Percentiles rank a stretch among this genome's conserved stretches.
These are phyloP conservation scores for Teleopsis dalmanni DNA, from an alignment of 1,140 invertebrate species.

Conservation along the genomic window DNA sequence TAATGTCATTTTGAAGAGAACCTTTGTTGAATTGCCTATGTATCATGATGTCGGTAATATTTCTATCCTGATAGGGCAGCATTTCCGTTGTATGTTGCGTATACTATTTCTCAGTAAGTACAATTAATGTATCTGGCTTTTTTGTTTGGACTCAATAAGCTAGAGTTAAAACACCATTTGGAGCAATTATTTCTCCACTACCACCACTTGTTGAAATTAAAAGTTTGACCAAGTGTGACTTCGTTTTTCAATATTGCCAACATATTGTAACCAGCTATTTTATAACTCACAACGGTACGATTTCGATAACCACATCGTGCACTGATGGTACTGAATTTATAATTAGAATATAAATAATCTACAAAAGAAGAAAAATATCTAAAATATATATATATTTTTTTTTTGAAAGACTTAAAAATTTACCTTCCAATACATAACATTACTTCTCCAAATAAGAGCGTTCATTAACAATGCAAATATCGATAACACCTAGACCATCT, in stretches of 20 bases:
- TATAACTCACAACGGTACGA: conserved; percentile 58
- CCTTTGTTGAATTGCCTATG: conserved; percentile 50
- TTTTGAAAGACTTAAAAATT: not conserved
- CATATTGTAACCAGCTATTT: conserved; percentile 63
- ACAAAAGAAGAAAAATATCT: not conserved
- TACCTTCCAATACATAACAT: conserved; percentile 33
- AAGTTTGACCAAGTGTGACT: conserved; percentile 45
- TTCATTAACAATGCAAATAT: conserved; percentile 47
- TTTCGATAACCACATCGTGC: conserved; percentile 64
- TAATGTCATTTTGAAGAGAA: conserved; percentile 57
- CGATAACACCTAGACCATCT: conserved; percentile 67
- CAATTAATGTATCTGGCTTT: conserved; percentile 24
- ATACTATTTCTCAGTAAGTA: conserved; percentile 70
- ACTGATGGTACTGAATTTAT: conserved; percentile 6
- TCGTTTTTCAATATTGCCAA: conserved; percentile 61
- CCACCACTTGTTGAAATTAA: conserved; percentile 50
- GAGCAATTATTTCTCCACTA: conserved; percentile 52
- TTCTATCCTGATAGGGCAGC: conserved; percentile 61
- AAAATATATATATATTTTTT: not conserved
- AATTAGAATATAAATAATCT: conserved; percentile 1
- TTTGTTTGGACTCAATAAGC: conserved; percentile 51
- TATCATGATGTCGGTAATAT: conserved; percentile 48
- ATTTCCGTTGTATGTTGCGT: conserved; percentile 67
- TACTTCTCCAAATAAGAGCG: conserved; percentile 33
- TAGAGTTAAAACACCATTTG: conserved; percentile 50